Evolutionary conservation across 2,888 invertebrate species (phyloP), one percentile per base, ranked within the genome.

Genomic region (Synergus gifuensis): DNA sequence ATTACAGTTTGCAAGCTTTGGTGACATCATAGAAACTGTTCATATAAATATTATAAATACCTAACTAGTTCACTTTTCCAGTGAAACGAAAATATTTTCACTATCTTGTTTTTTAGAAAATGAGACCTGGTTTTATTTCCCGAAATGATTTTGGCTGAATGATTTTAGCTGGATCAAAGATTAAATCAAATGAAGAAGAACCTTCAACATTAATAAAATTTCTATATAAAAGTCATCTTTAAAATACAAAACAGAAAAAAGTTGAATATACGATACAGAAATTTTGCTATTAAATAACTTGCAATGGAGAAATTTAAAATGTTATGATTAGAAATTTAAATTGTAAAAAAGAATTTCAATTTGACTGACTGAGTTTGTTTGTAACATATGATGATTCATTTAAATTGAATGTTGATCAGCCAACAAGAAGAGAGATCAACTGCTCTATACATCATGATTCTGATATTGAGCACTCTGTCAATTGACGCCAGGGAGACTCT

Each of bases 381-480:
- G 28, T 3, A 28, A 28, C 3, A 28, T 28, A 28, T 28, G n/a
- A n/a, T 16, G 44, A 44, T 67, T 5, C 22, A 67, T 66, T 42
- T 9, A 44, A 67, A 67, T 22, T 14, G 7, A 64, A 8, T 36
- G 16, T 16, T 64, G 64, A 44, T 22, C 18, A 7, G 22, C 14
- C 8, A 46, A 46, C 11, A 49, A 14, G 22, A 12, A 22, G 67
- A 69, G 42, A 28, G 16, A 18, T 22, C 8, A 69, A 69, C 46
- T 69, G 44, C 46, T 46, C 67, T 8, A n/a, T n/a, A 28, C 3
- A 3, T n/a, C 67, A 28, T 67, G 22, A 46, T 67, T 69, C 7
- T 28, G 28, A 69, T 69, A 69, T 69, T 69, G 67, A 69, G 28
- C 9, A 46, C 54, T n/a, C 16, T 49, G 46, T 44, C 67, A 69